These are phyloP conservation scores for Eristalinus sepulchralis DNA, from an alignment of 2,888 invertebrate species.

Conservation along the genomic window DNA sequence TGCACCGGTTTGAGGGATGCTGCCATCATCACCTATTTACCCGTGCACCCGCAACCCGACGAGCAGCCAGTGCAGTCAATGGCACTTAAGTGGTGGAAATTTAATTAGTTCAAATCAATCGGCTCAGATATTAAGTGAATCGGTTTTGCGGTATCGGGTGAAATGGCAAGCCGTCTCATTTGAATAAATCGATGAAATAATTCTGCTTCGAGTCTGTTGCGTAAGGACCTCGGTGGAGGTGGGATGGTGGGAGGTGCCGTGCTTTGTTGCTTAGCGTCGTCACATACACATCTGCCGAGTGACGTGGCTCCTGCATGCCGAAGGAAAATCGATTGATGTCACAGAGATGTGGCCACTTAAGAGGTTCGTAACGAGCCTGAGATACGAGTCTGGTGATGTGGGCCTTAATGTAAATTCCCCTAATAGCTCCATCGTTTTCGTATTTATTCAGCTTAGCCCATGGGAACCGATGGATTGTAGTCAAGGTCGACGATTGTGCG, in stretches of 20 bases:
- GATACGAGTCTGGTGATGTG: slow-evolving; percentile 43
- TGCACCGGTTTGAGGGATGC: neutral
- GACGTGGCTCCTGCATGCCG: neutral
- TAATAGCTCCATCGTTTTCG: slow-evolving; percentile 57
- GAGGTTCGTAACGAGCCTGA: slow-evolving; percentile 22
- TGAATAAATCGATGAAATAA: slow-evolving; percentile 62
- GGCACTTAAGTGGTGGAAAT: slow-evolving; percentile 66
- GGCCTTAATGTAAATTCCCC: slow-evolving; percentile 51
- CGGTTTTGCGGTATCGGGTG: slow-evolving; percentile 57
- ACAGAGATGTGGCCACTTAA: slow-evolving; percentile 13
- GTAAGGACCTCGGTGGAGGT: neutral
- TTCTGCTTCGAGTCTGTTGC: neutral
- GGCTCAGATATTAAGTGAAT: slow-evolving; percentile 62
- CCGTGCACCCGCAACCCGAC: neutral
- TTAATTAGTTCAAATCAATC: slow-evolving; percentile 68
- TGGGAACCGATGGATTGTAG: slow-evolving; percentile 19
- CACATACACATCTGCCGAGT: neutral
- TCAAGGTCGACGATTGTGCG: slow-evolving; percentile 35
- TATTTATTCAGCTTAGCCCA: slow-evolving; percentile 51
- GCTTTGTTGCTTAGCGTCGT: slow-evolving; percentile 7
- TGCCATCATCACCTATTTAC: neutral
- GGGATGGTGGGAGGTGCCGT: neutral
- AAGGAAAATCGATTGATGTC: slow-evolving; percentile 41
- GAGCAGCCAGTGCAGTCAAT: slow-evolving; percentile 44
- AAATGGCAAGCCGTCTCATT: slow-evolving; percentile 57